Evolutionary conservation across 35 echinoderm and acorn worm species (phyloP).

Genomic region (Heliocidaris erythrogramma): DNA sequence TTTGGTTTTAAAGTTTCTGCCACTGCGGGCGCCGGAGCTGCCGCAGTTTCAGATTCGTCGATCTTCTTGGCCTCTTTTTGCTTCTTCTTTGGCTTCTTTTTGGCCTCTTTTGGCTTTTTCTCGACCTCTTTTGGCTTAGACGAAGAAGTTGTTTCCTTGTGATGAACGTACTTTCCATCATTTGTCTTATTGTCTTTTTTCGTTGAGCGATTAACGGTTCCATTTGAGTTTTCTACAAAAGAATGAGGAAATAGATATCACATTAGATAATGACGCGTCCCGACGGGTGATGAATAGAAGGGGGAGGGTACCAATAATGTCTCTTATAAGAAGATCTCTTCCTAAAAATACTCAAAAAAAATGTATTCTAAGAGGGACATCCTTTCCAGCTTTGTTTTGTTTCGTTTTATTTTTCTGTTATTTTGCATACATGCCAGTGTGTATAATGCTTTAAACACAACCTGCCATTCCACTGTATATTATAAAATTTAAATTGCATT

Average conservation of each 20-base stretch:
- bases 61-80: background rate
- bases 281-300: no score
- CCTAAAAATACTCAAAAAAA: no score
- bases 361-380: no score
- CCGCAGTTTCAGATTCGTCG: background rate
- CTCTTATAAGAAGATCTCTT: no score
- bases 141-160: background rate
- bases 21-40: background rate
- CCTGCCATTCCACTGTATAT: no score
- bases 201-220: background rate
- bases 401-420: no score
- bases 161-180: background rate
- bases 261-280: no score
- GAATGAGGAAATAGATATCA: background rate
- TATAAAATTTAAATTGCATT: no score
- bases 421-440: no score
- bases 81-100: background rate
- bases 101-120: background rate
- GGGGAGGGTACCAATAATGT: no score
- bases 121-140: background rate
- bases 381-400: no score
- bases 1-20: background rate
- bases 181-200: background rate
- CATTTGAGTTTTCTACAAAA: background rate
- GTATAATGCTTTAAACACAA: no score